Conservation (phyloP, 1,140 invertebrate species). For the Tachypleus tridentatus region DNA sequence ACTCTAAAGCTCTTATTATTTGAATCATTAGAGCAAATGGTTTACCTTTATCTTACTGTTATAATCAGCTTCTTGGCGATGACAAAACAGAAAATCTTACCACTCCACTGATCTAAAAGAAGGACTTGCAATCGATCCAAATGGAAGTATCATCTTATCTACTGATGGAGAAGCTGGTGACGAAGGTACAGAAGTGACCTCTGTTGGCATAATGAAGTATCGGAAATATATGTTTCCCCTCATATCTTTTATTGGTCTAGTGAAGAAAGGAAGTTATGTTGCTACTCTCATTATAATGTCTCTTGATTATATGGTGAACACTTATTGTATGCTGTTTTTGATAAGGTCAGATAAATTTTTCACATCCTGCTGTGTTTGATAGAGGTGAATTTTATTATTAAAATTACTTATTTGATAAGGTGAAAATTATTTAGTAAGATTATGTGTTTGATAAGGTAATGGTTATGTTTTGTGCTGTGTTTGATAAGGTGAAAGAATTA, state of each 20-base stretch:
- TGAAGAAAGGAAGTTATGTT: constrained; percentile 71
- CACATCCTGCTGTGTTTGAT: no score
- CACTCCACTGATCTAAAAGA: constrained; percentile 6
- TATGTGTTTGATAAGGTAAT: no score
- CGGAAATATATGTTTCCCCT: constrained; percentile 41
- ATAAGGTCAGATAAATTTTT: no score
- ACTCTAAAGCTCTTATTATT: no score
- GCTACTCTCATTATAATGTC: constrained; percentile 74
- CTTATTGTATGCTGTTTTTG: no score
- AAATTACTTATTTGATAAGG: no score
- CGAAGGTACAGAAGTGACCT: constrained; percentile 6
- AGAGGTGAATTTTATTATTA: no score
- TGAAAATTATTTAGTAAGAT: no score
- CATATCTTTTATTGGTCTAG: constrained; percentile 50
- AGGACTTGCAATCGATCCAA: constrained; percentile 39
- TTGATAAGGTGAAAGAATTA: no score
- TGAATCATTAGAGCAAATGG: no score
- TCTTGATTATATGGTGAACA: no score
- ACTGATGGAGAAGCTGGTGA: constrained; percentile 14
- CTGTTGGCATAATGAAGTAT: constrained; percentile 8
- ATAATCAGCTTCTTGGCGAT: constrained; percentile 17
- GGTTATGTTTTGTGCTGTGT: no score
- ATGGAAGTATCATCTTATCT: constrained; percentile 47
- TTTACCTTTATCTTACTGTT: not conserved
- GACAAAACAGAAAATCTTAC: constrained; percentile 18